Evolutionary conservation across 2,113 vertebrate genomes (phyloP).

Genomic region (Anarhynchus alexandrinus): DNA sequence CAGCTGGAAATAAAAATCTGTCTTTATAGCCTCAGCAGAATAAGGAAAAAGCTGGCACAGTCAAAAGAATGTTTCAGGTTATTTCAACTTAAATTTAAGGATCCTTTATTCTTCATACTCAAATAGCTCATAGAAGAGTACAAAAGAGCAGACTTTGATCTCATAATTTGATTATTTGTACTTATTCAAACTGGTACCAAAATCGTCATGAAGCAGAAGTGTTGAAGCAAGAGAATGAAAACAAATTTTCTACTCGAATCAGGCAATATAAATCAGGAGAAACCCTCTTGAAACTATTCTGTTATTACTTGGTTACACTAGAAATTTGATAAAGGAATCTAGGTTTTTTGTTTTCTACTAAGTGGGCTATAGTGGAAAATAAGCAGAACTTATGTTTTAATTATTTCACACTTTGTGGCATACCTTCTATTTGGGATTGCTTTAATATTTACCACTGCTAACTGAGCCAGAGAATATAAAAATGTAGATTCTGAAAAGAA

Average conservation of each 20-base stretch:
- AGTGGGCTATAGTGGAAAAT: not conserved
- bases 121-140: slow-evolving; percentile 22
- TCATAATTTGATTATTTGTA: slow-evolving; percentile 20
- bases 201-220: slow-evolving; percentile 19
- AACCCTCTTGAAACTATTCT: not conserved
- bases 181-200: slow-evolving; percentile 15
- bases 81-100: slow-evolving; percentile 20
- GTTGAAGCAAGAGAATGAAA: not conserved
- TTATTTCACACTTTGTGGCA: not conserved
- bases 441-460: slow-evolving; percentile 29
- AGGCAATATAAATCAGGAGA: not conserved
- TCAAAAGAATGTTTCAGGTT: slow-evolving; percentile 9
- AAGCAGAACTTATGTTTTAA: not conserved
- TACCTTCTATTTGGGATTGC: slow-evolving; percentile 5
- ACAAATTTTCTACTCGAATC: not conserved
- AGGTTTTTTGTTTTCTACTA: not conserved
- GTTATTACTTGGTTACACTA: not conserved
- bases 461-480: not conserved
- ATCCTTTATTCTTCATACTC: slow-evolving; percentile 24
- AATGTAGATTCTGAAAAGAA: not conserved
- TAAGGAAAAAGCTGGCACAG: slow-evolving; percentile 16
- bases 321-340: not conserved
- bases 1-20: slow-evolving; percentile 54
- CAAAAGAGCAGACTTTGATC: slow-evolving; percentile 20
- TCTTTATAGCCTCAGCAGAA: slow-evolving; percentile 53